A percentile compares a stretch with the other conserved stretches of the same genome.
Conservation (phyloP, 2,113 vertebrate species). For the Sorex fumeus region DNA sequence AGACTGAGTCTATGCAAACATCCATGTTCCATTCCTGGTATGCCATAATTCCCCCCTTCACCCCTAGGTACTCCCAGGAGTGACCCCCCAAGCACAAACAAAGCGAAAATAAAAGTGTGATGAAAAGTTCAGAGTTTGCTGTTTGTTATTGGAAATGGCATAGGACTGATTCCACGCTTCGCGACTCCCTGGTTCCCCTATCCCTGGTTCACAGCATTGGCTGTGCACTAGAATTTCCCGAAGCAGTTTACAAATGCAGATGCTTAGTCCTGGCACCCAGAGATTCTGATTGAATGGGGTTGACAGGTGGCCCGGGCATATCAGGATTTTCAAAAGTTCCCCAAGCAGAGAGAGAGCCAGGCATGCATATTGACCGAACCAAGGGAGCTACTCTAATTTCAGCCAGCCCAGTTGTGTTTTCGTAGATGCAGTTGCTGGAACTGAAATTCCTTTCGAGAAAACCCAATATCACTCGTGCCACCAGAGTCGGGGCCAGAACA, state of each 20-base stretch:
- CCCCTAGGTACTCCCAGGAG: too few relatives aligned
- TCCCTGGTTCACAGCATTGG: not conserved
- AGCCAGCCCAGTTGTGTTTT: slow-evolving; percentile 44
- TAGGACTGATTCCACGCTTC: not conserved
- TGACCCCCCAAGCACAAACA: too few relatives aligned
- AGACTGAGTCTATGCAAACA: too few relatives aligned
- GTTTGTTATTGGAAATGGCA: not conserved
- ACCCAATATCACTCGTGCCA: slow-evolving; percentile 32
- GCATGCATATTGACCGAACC: slow-evolving; percentile 61
- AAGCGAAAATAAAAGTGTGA: too few relatives aligned
- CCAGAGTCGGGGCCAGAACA: slow-evolving; percentile 59
- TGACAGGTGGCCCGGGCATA: not conserved
- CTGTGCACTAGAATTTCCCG: not conserved
- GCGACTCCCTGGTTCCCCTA: not conserved
- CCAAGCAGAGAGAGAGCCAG: slow-evolving; percentile 17
- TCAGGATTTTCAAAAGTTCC: slow-evolving; percentile 39
- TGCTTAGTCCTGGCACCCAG: not conserved
- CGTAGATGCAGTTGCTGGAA: slow-evolving; percentile 45
- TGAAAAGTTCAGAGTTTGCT: not conserved
- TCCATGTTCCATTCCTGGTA: too few relatives aligned
- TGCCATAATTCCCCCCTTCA: too few relatives aligned
- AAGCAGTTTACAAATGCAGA: not conserved
- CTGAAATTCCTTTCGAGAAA: slow-evolving; percentile 72
- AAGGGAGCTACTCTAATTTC: slow-evolving; percentile 69
- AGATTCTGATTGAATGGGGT: not conserved